Base-by-base conservation (phyloP, 1,140 invertebrate genomes). In the Rhyacophila brunnea region DNA sequence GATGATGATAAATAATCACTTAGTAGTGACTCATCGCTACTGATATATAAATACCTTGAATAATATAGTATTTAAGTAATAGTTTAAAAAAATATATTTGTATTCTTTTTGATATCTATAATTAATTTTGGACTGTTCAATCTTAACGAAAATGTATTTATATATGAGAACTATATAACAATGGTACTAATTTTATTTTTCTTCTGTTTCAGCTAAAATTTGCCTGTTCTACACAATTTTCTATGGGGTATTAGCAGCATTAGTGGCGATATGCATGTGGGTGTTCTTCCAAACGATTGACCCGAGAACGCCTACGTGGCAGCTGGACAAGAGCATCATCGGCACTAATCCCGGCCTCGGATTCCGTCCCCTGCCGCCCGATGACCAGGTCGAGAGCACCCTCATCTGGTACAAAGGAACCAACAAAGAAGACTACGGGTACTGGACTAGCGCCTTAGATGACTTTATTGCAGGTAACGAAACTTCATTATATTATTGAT, bases 321-420 rank as follows among this genome's bases (percentile, higher is more conserved):
- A 88, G 68, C 74, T 92, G 42, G 85, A 89, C 19, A 71, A 83
- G 35, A 93, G 92, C 43, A 83, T 96, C 54, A 93, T 97, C 62
- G 93, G 93, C 66, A 92, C 87, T 59, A 96, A 94, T 82, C 94
- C 95, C 68, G 92, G 91, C 59, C 80, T 97, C 46, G 95, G 94
- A 58, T 98, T 96, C 75, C 82, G 94, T 54, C 95, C 95, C 9
- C 84, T 89, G 76, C 94, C 95, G 2, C 86, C 90, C 46, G 71
- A 80, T 6, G 82, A 83, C 15, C 92, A 95, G 71, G 88, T 95
- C 43, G 90, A 93, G 65, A 95, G 92, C 74, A 96, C 94, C 15
- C 83, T 98, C 42, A 93, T 98, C 70, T 93, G 92, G 88, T 96
- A 95, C 78, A 90, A 87, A 68, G 87, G 85, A 38, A 87, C 85